Evolutionary conservation across 2,888 invertebrate genomes (phyloP).

Genomic region (Plemyria rubiginata): DNA sequence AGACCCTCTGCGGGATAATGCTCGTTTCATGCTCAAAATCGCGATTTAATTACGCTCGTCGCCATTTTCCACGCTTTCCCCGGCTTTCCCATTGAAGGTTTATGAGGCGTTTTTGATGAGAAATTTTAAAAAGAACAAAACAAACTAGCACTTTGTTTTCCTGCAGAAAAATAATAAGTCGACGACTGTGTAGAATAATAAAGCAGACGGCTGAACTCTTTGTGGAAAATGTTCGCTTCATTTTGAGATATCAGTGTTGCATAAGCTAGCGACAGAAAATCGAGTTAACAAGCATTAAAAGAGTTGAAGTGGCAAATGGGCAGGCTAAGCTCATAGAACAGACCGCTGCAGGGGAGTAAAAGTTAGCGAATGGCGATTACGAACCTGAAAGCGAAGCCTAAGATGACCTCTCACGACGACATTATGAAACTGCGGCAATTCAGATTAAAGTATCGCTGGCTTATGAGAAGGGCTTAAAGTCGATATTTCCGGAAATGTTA

Average conservation of each 20-base stretch:
- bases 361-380: no score
- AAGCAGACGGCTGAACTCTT: not conserved
- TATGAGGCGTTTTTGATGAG: constrained; percentile 29
- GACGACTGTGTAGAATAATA: constrained; percentile 5
- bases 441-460: no score
- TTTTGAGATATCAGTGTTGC: not conserved
- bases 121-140: constrained; percentile 17
- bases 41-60: constrained; percentile 37
- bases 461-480: no score
- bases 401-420: no score
- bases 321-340: no score
- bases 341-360: no score
- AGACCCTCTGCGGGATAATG: constrained; percentile 37
- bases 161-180: constrained; percentile 10
- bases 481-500: no score
- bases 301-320: no score
- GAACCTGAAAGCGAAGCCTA: no score
- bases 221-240: not conserved
- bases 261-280: not conserved
- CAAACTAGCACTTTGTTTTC: constrained; percentile 6
- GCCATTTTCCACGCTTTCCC: constrained; percentile 35
- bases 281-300: no score
- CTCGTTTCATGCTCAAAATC: constrained; percentile 40
- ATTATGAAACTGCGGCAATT: no score
- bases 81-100: constrained; percentile 22